phyloP scores from a whole-genome alignment of 2,888 invertebrate genomes.

The Dynastes grantii region DNA sequence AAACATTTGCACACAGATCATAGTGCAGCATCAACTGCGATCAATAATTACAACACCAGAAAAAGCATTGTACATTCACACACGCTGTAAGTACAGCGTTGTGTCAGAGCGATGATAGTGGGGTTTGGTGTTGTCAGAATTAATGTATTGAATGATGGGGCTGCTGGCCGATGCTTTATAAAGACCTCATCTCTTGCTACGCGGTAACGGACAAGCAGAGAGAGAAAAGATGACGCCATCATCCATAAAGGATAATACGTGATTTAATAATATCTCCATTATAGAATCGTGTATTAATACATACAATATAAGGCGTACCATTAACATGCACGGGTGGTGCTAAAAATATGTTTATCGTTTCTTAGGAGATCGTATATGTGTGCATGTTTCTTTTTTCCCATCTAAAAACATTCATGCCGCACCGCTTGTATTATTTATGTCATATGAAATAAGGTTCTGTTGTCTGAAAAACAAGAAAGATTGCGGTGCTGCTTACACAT shows the following conservation, averaged over 20 bases:
- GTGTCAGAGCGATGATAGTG: constrained; percentile 14
- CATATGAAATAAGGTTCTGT: constrained; percentile 47
- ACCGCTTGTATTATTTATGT: constrained; percentile 48
- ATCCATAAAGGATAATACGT: constrained; percentile 39
- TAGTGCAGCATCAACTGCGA: constrained; percentile 45
- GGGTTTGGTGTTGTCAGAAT: constrained; percentile 37
- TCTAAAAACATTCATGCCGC: constrained; percentile 43
- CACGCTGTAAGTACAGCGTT: constrained; percentile 37
- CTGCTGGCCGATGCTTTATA: constrained; percentile 43
- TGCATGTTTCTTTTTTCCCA: constrained; percentile 20
- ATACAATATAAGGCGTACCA: constrained; percentile 42
- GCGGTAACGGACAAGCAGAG: constrained; percentile 42
- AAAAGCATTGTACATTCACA: constrained; percentile 49
- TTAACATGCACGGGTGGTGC: constrained; percentile 48
- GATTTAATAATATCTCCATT: constrained; percentile 49
- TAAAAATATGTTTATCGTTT: constrained; percentile 51
- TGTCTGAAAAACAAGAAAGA: constrained; percentile 48
- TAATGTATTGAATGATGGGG: constrained; percentile 45
- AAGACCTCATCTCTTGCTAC: constrained; percentile 38
- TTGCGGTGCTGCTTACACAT: constrained; percentile 45
- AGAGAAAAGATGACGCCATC: constrained; percentile 42
- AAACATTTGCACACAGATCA: constrained; percentile 58
- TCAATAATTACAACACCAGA: constrained; percentile 49
- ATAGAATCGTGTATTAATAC: constrained; percentile 35
- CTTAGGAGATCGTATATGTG: constrained; percentile 30